These are phyloP conservation scores for Pheosia gnoma DNA, from an alignment of 2,888 invertebrate species.

Conservation along the genomic window DNA sequence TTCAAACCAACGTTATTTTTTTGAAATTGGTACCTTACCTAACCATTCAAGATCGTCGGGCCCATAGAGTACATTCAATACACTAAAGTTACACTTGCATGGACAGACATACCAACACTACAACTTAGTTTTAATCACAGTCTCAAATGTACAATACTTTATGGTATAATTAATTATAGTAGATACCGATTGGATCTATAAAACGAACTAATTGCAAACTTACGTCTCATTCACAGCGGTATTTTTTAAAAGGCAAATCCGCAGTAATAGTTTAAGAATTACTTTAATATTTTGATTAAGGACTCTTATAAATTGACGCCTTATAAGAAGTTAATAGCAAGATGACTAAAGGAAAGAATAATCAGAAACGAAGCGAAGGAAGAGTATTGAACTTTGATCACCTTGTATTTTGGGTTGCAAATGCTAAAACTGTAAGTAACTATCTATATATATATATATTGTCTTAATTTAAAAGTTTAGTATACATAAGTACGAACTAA, in stretches of 20 bases:
- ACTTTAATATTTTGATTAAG: too few relatives aligned
- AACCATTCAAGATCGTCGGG: too few relatives aligned
- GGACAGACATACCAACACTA: too few relatives aligned
- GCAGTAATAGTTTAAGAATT: background rate
- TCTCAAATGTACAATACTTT: background rate
- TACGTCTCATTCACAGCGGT: slow-evolving; percentile 7
- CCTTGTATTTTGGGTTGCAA: slow-evolving; percentile 74
- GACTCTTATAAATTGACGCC: too few relatives aligned
- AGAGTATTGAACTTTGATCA: slow-evolving; percentile 72
- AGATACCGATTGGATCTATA: slow-evolving; percentile 23
- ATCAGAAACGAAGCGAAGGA: slow-evolving; percentile 36
- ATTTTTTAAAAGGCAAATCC: background rate
- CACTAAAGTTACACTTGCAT: too few relatives aligned
- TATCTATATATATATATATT: background rate
- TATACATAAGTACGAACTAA: too few relatives aligned
- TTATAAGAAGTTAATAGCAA: slow-evolving; percentile 22
- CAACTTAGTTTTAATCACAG: too few relatives aligned
- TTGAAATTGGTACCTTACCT: too few relatives aligned
- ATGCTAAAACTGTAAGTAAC: slow-evolving; percentile 70
- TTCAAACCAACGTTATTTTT: too few relatives aligned
- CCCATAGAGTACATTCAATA: too few relatives aligned
- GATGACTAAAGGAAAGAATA: slow-evolving; percentile 55
- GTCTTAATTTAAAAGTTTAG: background rate
- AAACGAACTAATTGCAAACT: slow-evolving; percentile 16
- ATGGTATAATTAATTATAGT: slow-evolving; percentile 24